Evolutionary conservation across 2,113 vertebrate genomes (phyloP), one percentile per base, ranked within the genome.

Genomic region (Mirza zaza): DNA sequence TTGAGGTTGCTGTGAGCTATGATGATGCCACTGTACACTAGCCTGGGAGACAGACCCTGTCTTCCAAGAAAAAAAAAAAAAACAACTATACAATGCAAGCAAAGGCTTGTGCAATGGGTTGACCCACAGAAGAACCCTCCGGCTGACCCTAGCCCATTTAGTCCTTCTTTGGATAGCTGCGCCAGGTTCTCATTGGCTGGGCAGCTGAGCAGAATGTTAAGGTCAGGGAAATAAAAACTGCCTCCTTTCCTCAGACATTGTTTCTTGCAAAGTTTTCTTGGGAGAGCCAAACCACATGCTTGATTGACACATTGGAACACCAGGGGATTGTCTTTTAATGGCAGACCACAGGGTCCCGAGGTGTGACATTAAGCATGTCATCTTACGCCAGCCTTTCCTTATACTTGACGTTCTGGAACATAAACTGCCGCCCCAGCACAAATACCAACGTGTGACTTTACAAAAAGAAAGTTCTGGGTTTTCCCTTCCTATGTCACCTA

Each of bases 171-270:
- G 21, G 59, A 0, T 5, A n/a, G 1, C 55, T 48, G 21, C 0
- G 0, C 27, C 95, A 81, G 70, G 55, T 79, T 87, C 55, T 82
- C 25, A 39, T 10, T 25, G 18, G 25, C 71, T 94, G 34, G 3
- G 42, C 5, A 36, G 63, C 18, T 14, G 71, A 50, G 42, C 85
- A 73, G 68, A 85, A 73, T 0, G 2, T 39, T n/a, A 79, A 73
- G n/a, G 39, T 11, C 0, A 11, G 52, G 15, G 63, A 87, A 92
- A 81, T n/a, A 94, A 95, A 95, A 95, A 85, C 32, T 94, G 39
- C 59, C 81, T 83, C 13, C 55, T 17, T 88, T 85, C 63, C 8
- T 36, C n/a, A 63, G 76, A 45, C 21, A 14, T 11, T 52, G 15
- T 85, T 70, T 55, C 10, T 61, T 81, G 5, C 3, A 20, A n/a